Evolutionary conservation across 2,113 vertebrate species (phyloP), one percentile per base, ranked within the genome.

Genomic region (Rhombomys opimus): DNA sequence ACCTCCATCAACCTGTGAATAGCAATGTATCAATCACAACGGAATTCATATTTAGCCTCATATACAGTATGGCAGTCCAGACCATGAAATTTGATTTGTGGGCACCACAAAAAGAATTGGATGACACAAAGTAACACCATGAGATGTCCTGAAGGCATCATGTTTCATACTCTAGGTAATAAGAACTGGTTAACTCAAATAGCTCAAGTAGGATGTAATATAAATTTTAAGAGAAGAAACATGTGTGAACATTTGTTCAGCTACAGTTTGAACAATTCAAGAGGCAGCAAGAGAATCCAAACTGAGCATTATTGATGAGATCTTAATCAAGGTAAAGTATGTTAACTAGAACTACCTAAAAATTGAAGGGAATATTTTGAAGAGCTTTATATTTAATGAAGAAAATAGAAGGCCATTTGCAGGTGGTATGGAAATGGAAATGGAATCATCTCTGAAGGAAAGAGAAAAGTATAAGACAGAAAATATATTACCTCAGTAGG

Each of bases 261-360:
- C 25, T 8, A 23, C 54, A 46, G 65, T 81, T 78, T 95, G 5
- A 57, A 54, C 94, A 27, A 89, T 61, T 90, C 35, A 85, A 95
- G 32, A 73, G 22, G 11, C 1, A 11, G 70, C 4, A 87, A 82
- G 54, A 94, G 68, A 57, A 80, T 89, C 3, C 11, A 92, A 30
- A n/a, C 35, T 81, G 8, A 90, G 77, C 14, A 22, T 78, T 84
- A 70, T 30, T 90, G 20, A 67, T 13, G 41, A 23, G 6, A 52
- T 93, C 94, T 90, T 11, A 57, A 12, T 89, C 50, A 92, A 88
- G 35, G 25, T 25, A 93, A 57, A 14, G 0, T 80, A 67, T 32
- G 32, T 61, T 92, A 86, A 38, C n/a, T 68, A 91, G 17, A 86
- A 80, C 27, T 68, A 78, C 5, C 5, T 93, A 68, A 93, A 96